A percentile compares a stretch with the other conserved stretches of the same genome.
Conservation (phyloP, 1,140 invertebrate genomes). For the Lepidostoma basale region DNA sequence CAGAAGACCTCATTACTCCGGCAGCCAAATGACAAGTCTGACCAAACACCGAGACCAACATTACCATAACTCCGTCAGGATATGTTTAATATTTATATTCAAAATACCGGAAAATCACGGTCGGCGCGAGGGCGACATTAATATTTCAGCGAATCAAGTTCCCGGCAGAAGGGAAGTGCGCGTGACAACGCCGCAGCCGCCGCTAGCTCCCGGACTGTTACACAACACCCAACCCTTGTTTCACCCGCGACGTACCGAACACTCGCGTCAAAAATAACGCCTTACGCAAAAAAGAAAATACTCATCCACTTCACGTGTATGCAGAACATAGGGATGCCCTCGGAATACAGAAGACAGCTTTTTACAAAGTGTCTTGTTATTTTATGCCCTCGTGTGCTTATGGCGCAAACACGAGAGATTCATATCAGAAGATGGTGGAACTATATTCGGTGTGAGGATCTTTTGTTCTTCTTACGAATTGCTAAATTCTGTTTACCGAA, state of each 20-base stretch:
- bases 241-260: no score
- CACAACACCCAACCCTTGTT: not conserved
- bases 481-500: no score
- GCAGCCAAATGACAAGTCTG: not conserved
- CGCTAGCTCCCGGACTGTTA: not conserved
- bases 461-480: not conserved
- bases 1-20: not conserved
- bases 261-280: not conserved
- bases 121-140: slow-evolving; percentile 26
- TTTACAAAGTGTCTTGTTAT: not conserved
- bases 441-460: no score
- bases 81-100: slow-evolving; percentile 39
- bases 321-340: no score
- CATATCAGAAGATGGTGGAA: not conserved
- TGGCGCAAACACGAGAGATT: not conserved
- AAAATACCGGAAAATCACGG: slow-evolving; percentile 43
- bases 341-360: not conserved
- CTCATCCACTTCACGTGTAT: not conserved
- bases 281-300: not conserved
- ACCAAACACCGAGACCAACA: slow-evolving; percentile 7
- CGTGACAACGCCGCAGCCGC: slow-evolving; percentile 33
- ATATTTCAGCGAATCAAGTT: slow-evolving; percentile 38
- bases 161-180: slow-evolving; percentile 9
- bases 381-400: not conserved
- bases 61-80: slow-evolving; percentile 27